phyloP scores from a whole-genome alignment of 2,797 vertebrate species.

The Melanotaenia boesemani region DNA sequence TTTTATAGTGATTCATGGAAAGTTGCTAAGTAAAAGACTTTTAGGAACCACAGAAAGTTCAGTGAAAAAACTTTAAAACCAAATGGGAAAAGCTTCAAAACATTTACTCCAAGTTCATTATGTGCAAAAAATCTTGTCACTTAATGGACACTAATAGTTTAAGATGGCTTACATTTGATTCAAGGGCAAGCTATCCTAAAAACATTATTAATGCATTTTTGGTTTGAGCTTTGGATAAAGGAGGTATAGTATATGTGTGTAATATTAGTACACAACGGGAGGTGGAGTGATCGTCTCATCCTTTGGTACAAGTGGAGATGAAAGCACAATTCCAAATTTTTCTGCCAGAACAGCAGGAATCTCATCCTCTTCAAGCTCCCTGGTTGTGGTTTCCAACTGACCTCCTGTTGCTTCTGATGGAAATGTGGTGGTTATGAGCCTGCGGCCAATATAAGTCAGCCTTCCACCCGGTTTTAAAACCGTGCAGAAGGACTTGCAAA shows the following conservation, averaged over 20 bases:
- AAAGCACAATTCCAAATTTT: conserved; percentile 77
- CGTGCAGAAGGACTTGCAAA: conserved; percentile 84
- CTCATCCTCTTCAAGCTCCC: conserved; percentile 77
- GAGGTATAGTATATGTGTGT: background rate
- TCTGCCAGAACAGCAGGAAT: conserved; percentile 77
- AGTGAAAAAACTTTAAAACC: background rate
- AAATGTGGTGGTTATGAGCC: conserved; percentile 66
- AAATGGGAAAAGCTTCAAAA: too few species aligned
- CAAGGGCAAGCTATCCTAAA: too few species aligned
- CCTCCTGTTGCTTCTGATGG: conserved; percentile 37
- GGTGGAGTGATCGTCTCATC: conserved; percentile 71
- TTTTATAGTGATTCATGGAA: background rate
- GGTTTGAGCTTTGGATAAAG: background rate
- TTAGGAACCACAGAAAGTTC: background rate
- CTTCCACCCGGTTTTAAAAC: conserved; percentile 68
- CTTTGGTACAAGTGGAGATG: conserved; percentile 74
- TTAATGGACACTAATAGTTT: too few species aligned
- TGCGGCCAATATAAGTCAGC: conserved; percentile 78
- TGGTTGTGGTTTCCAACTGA: conserved; percentile 49
- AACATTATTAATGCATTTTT: background rate
- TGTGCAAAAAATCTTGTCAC: too few species aligned
- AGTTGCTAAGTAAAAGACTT: background rate
- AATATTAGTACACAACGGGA: conserved; percentile 55
- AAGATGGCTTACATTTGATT: too few species aligned
- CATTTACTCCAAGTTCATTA: too few species aligned